A percentile compares a stretch with the other conserved stretches of the same genome.
Evolutionary conservation across 30 jellyfish, hydroid and myxozoan genomes (phyloP).

Genomic region (Pseudorhiza aurosa): DNA sequence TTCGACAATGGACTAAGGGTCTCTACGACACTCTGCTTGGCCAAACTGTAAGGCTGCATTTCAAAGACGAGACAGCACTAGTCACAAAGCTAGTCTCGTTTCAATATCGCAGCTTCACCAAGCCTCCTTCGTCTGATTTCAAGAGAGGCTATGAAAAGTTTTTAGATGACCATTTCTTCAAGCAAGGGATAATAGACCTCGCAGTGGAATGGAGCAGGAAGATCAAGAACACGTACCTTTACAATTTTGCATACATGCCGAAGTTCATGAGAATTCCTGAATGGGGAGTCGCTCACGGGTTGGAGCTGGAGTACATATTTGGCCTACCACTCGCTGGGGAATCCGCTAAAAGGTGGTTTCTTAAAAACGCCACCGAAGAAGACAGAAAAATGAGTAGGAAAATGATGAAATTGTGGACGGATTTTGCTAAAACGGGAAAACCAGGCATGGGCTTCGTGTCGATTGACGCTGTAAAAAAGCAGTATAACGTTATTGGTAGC

Average conservation of each 20-base stretch:
- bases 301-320: constrained; percentile 24
- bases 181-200: neutral
- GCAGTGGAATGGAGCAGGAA: constrained; percentile 27
- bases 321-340: constrained; percentile 4
- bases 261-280: neutral
- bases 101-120: neutral
- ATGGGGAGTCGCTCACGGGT: constrained; percentile 26
- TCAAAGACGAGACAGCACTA: neutral
- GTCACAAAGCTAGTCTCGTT: constrained; percentile 7
- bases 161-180: constrained; percentile 5
- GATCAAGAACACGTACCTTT: neutral
- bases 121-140: neutral
- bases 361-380: constrained; percentile 1
- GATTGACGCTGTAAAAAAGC: neutral
- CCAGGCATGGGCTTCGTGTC: constrained; percentile 35
- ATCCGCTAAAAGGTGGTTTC: neutral
- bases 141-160: neutral
- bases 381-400: constrained; percentile 7
- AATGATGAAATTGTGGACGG: constrained; percentile 57
- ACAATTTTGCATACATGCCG: constrained; percentile 39
- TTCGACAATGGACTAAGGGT: neutral
- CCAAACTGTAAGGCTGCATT: neutral
- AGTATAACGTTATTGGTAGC: neutral
- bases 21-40: neutral
- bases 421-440: constrained; percentile 40